phyloP scores from a whole-genome alignment of 1,140 invertebrate species.

The Penaeus indicus region DNA sequence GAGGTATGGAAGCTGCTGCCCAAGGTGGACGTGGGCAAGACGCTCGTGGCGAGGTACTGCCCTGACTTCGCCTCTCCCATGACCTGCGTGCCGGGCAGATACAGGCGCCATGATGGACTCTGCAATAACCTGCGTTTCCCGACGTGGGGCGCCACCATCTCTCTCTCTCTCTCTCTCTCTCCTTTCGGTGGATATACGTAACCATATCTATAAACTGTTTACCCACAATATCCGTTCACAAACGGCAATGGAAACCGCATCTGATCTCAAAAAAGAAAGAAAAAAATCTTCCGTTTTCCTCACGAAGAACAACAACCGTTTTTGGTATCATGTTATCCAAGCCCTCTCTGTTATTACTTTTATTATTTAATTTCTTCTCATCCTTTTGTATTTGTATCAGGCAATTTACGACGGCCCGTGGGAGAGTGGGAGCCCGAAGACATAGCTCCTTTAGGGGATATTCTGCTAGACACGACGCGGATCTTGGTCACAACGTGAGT shows the following conservation, averaged over 20 bases:
- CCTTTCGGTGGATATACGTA: too few species aligned
- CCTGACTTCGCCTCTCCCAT: conserved; percentile 30
- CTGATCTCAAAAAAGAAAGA: too few species aligned
- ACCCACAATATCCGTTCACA: too few species aligned
- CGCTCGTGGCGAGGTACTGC: conserved; percentile 1
- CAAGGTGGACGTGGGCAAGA: not conserved
- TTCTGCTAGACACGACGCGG: not conserved
- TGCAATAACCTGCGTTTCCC: conserved; percentile 93
- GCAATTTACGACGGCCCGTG: not conserved
- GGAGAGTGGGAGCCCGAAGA: conserved; percentile 7
- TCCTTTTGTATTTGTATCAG: too few species aligned
- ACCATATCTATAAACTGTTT: too few species aligned
- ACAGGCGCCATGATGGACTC: conserved; percentile 88
- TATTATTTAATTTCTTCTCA: too few species aligned
- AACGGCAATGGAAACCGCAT: too few species aligned
- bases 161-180: too few species aligned
- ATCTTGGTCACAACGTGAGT: not conserved
- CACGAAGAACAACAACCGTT: too few species aligned
- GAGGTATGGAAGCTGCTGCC: conserved; percentile 34
- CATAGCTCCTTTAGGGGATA: not conserved
- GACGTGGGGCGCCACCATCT: conserved; percentile 84
- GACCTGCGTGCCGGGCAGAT: conserved; percentile 74
- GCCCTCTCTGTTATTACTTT: too few species aligned
- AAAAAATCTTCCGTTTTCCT: too few species aligned
- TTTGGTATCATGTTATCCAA: too few species aligned